These are phyloP conservation scores for Pseudorectes ferrugineus DNA, from an alignment of 2,113 vertebrate species.

Conservation along the genomic window DNA sequence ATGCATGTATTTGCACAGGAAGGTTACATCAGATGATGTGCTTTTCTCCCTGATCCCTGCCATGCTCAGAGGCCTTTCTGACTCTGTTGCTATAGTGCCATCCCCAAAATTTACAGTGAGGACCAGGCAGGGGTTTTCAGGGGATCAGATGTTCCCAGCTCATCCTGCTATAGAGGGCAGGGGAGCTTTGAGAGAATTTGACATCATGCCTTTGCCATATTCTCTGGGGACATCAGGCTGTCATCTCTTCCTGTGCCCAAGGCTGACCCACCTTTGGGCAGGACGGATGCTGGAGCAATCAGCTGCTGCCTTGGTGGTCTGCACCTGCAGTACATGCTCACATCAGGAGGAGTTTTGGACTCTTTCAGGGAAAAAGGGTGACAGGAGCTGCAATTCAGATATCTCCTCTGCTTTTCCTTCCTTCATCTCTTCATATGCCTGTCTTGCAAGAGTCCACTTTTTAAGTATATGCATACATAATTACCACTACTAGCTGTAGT, in stretches of 20 bases:
- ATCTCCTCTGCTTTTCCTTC: background rate
- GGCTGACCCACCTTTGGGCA: background rate
- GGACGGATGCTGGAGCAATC: background rate
- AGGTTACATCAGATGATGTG: background rate
- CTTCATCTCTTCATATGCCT: background rate
- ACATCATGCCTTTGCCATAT: background rate
- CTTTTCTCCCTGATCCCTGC: background rate
- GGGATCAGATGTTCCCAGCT: fast-evolving
- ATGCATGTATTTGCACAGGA: background rate
- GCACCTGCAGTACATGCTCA: background rate
- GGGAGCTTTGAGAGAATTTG: background rate
- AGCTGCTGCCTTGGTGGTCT: background rate
- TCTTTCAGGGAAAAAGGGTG: background rate
- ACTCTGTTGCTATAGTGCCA: background rate
- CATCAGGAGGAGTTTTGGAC: background rate
- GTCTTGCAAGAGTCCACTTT: background rate
- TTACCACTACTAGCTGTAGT: background rate
- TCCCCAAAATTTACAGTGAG: background rate
- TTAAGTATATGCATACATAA: background rate
- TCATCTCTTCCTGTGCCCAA: background rate
- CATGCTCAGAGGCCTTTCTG: background rate
- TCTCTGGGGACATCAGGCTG: fast-evolving
- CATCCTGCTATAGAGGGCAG: background rate
- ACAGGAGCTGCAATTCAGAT: background rate
- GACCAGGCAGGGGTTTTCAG: background rate